Conservation (phyloP, 2,113 vertebrate genomes). For the Proterorhinus semilunaris region DNA sequence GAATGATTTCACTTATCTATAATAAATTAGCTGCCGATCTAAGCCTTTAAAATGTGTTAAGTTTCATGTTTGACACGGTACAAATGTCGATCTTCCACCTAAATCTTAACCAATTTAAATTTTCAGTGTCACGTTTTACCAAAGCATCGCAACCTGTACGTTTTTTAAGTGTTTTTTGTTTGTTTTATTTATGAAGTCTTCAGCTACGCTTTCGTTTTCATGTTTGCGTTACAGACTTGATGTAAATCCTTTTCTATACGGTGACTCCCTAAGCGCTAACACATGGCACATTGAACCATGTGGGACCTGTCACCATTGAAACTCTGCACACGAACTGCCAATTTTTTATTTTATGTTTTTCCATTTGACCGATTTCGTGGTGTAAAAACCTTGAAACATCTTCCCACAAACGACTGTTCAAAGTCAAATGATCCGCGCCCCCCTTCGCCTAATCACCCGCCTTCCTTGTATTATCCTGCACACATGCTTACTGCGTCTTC, state of each 20-base stretch:
- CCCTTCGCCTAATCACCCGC: constrained; percentile 38
- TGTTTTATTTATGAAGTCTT: background rate
- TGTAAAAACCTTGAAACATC: constrained; percentile 62
- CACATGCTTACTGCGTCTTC: constrained; percentile 63
- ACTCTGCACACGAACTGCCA: constrained; percentile 39
- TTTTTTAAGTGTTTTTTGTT: too few relatives aligned
- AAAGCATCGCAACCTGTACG: background rate
- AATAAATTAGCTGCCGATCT: constrained; percentile 62
- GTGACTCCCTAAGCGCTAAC: constrained; percentile 36
- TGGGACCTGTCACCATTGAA: constrained; percentile 27
- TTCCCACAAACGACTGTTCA: constrained; percentile 28
- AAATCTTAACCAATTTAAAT: background rate
- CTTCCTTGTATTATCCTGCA: constrained; percentile 60
- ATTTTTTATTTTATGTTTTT: constrained; percentile 31
- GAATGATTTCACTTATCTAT: constrained; percentile 49
- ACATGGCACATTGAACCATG: constrained; percentile 33
- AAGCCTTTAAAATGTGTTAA: constrained; percentile 38
- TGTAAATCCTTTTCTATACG: background rate
- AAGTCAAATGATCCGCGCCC: constrained; percentile 36
- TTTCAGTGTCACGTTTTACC: background rate
- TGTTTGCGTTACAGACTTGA: background rate
- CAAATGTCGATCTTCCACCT: background rate
- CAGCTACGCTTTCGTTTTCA: background rate
- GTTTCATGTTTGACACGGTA: background rate
- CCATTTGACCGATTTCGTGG: constrained; percentile 52